These are phyloP conservation scores for Numenius arquata DNA, from an alignment of 2,113 vertebrate species.

Conservation along the genomic window DNA sequence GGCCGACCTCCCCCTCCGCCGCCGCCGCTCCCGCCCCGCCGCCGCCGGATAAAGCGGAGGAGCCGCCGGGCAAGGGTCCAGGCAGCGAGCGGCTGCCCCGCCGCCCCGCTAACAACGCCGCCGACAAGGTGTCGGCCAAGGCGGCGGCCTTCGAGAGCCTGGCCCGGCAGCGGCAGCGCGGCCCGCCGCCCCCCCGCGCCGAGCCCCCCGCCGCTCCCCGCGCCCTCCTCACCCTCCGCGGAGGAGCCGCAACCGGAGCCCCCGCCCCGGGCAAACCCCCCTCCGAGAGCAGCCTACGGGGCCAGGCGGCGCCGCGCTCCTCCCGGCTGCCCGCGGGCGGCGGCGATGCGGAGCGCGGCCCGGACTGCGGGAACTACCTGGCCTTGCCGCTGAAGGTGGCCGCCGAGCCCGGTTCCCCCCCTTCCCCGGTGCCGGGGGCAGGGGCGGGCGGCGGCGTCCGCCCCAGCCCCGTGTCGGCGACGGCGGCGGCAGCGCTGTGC, in stretches of 20 bases:
- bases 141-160: constrained; percentile 66
- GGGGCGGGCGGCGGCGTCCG: neutral
- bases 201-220: neutral
- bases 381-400: constrained; percentile 79
- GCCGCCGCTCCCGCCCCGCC: neutral
- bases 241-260: neutral
- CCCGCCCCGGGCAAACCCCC: neutral
- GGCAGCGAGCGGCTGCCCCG: constrained; percentile 10
- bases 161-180: constrained; percentile 60
- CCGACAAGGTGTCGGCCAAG: constrained; percentile 64
- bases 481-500: constrained; percentile 48
- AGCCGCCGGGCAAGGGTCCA: neutral
- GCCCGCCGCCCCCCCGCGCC: neutral
- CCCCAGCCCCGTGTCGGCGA: neutral
- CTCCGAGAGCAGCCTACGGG: neutral
- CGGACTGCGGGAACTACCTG: constrained; percentile 82
- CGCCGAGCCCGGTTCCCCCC: neutral
- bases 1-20: neutral
- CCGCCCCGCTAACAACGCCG: constrained; percentile 67
- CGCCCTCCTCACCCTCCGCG: neutral
- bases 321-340: neutral
- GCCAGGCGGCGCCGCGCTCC: neutral
- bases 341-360: constrained; percentile 4
- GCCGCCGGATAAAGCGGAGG: neutral
- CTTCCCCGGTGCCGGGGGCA: neutral